phyloP scores from a whole-genome alignment of 2,113 vertebrate species.

The Tupaia chinensis region DNA sequence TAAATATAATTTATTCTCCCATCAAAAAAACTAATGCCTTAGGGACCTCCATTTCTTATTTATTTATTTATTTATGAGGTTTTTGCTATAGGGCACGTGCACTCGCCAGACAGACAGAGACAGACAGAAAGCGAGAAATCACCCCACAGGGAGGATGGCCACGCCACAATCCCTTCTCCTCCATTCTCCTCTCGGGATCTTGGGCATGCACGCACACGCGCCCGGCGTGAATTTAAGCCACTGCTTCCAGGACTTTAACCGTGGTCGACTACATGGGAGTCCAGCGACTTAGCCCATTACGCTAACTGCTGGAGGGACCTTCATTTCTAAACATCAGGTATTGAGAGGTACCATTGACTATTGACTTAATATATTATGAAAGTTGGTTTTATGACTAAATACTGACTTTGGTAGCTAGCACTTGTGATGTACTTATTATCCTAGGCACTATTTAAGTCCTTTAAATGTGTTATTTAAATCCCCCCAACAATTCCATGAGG shows the following conservation, averaged over 20 bases:
- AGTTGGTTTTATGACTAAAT: slow-evolving; percentile 36
- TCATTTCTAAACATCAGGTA: slow-evolving; percentile 7
- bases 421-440: background rate
- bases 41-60: background rate
- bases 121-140: too few relatives aligned
- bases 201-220: too few relatives aligned
- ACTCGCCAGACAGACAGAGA: too few relatives aligned
- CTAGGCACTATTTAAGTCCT: slow-evolving; percentile 47
- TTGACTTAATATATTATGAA: slow-evolving; percentile 27
- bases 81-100: too few relatives aligned
- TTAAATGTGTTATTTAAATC: slow-evolving; percentile 23
- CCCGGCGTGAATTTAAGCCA: too few relatives aligned
- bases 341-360: slow-evolving; percentile 1
- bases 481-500: background rate
- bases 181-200: too few relatives aligned
- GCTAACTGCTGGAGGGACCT: background rate
- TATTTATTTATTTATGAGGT: too few relatives aligned
- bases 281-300: too few relatives aligned
- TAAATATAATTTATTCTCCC: slow-evolving; percentile 36
- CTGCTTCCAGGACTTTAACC: too few relatives aligned
- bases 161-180: too few relatives aligned
- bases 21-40: background rate
- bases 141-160: too few relatives aligned
- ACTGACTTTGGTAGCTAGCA: background rate
- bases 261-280: too few relatives aligned